A percentile compares a stretch with the other conserved stretches of the same genome.
phyloP scores from a whole-genome alignment of 2,113 vertebrate species.

The Glareola pratincola region DNA sequence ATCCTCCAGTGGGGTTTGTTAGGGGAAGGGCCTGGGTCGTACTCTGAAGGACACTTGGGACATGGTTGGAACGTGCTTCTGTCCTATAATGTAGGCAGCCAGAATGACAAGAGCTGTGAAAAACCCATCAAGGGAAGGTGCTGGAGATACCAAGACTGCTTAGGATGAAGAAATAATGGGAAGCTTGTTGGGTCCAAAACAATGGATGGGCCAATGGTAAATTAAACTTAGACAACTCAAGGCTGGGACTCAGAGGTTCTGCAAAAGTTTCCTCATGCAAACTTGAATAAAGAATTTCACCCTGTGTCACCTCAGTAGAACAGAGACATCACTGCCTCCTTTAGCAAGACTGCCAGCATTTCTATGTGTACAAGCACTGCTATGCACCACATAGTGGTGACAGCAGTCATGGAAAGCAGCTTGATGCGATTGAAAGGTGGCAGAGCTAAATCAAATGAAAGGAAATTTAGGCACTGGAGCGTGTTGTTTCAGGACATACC shows the following conservation, averaged over 20 bases:
- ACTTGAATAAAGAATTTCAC: background rate
- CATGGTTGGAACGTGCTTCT: background rate
- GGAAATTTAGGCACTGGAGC: fast-evolving
- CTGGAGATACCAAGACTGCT: background rate
- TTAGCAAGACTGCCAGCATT: background rate
- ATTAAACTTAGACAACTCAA: background rate
- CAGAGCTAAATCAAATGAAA: background rate
- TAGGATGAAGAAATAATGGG: background rate
- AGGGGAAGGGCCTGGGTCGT: background rate
- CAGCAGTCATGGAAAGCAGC: background rate
- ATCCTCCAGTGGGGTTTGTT: background rate
- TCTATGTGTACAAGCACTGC: background rate
- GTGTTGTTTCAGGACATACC: background rate
- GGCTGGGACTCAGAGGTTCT: background rate
- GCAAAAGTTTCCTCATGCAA: background rate
- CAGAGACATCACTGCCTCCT: background rate
- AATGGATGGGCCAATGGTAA: background rate
- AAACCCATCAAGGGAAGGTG: background rate
- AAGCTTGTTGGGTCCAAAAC: background rate
- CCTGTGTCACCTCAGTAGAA: background rate
- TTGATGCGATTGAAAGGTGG: background rate
- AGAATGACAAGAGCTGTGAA: background rate
- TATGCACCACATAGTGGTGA: background rate
- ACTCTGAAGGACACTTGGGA: background rate
- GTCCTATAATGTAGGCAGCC: background rate